phyloP scores from a whole-genome alignment of 2,888 invertebrate species.

The Hirtodrosophila trivittata region DNA sequence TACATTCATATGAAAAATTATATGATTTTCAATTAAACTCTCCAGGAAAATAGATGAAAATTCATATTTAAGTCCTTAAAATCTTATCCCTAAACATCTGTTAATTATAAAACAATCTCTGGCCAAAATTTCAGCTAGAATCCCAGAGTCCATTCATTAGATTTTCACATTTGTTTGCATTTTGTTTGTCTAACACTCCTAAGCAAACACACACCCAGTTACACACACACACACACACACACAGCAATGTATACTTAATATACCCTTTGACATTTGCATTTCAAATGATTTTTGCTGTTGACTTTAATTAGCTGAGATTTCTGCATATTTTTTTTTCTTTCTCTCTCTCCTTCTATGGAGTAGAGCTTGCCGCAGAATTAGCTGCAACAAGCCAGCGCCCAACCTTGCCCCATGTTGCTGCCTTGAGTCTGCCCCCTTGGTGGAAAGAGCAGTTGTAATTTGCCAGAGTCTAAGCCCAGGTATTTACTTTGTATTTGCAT shows the following conservation, averaged over 20 bases:
- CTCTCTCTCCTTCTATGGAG: neutral
- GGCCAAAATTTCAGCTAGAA: neutral
- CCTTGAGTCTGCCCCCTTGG: neutral
- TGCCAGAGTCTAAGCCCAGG: conserved; percentile 58
- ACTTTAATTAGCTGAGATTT: conserved; percentile 81
- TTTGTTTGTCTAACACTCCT: conserved; percentile 23
- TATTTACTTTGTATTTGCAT: conserved; percentile 64
- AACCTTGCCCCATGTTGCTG: conserved; percentile 16
- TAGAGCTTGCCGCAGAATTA: neutral
- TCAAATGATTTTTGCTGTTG: conserved; percentile 77
- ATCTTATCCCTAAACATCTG: too few species aligned
- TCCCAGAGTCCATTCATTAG: neutral
- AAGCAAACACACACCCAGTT: conserved; percentile 25
- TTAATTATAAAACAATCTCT: neutral
- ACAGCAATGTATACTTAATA: conserved; percentile 28
- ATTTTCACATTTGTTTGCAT: conserved; percentile 1
- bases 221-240: conserved; percentile 8
- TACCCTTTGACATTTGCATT: conserved; percentile 76
- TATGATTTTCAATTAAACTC: too few species aligned
- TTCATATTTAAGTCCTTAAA: too few species aligned
- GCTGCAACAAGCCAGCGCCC: neutral
- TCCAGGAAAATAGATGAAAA: too few species aligned
- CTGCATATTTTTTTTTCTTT: conserved; percentile 14
- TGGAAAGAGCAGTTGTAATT: conserved; percentile 25
- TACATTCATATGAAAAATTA: too few species aligned